Conservation (phyloP, 2,113 vertebrate genomes). For the Drymodes brunneopygia region DNA sequence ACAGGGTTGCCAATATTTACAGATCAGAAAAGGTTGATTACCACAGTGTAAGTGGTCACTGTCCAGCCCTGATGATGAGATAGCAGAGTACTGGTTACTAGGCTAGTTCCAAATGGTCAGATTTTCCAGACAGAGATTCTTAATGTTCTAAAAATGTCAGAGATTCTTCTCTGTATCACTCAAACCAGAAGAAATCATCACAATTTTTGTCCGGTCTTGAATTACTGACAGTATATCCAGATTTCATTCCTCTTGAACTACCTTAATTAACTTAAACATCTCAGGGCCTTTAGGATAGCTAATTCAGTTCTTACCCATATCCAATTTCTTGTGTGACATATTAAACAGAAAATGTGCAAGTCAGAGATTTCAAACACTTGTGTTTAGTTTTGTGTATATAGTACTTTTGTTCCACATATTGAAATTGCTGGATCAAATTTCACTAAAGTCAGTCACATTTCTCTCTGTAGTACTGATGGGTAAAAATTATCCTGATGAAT, state of each 20-base stretch:
- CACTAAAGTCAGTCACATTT: neutral
- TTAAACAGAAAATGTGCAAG: neutral
- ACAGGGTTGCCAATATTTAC: neutral
- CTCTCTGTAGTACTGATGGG: neutral
- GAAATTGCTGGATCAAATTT: neutral
- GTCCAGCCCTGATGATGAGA: neutral
- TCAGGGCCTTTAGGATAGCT: neutral
- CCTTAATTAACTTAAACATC: neutral
- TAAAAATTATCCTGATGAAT: neutral
- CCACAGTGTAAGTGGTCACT: accelerated
- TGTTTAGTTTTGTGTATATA: neutral
- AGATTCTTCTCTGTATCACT: neutral
- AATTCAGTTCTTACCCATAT: neutral
- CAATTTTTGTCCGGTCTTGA: neutral
- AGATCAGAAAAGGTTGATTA: neutral
- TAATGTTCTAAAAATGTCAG: neutral
- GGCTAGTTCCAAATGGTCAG: neutral
- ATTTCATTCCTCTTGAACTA: neutral
- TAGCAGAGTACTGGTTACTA: neutral
- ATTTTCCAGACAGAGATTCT: neutral
- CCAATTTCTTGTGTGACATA: neutral
- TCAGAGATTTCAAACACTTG: neutral
- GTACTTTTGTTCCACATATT: neutral
- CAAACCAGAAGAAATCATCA: neutral
- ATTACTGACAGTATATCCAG: neutral